Conservation (phyloP, 2,888 invertebrate species). For the Seladonia tumulorum region DNA sequence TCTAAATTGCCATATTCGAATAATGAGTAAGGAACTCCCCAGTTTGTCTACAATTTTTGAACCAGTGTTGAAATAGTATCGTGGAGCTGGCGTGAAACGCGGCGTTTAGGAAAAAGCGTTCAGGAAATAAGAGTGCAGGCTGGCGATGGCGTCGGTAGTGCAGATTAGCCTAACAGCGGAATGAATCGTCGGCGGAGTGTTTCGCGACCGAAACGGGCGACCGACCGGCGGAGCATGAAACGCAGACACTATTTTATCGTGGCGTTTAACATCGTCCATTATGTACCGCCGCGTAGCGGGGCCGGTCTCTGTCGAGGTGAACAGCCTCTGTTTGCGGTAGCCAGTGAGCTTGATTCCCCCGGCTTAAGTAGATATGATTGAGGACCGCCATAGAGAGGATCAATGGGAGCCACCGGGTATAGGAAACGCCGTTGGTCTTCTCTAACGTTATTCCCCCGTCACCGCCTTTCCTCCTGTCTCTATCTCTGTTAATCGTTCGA, state of each 20-base stretch:
- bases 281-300: conserved; percentile 48
- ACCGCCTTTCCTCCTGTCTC: too few relatives aligned
- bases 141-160: not conserved
- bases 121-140: not conserved
- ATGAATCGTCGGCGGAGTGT: conserved; percentile 8
- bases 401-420: conserved; percentile 74
- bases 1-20: too few relatives aligned
- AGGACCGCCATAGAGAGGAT: conserved; percentile 75
- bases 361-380: conserved; percentile 77
- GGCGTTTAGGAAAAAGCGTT: not conserved
- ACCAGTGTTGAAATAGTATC: too few relatives aligned
- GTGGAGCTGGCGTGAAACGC: too few relatives aligned
- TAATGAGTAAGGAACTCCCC: too few relatives aligned
- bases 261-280: conserved; percentile 60
- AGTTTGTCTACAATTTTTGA: too few relatives aligned
- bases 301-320: conserved; percentile 64
- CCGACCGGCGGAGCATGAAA: conserved; percentile 48
- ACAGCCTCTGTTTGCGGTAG: conserved; percentile 74
- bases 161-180: conserved; percentile 11
- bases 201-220: conserved; percentile 29
- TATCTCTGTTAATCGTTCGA: conserved; percentile 49
- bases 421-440: conserved; percentile 36
- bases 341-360: conserved; percentile 61
- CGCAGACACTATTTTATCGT: conserved; percentile 53
- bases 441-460: not conserved